phyloP scores from a whole-genome alignment of 2,888 invertebrate genomes.

The Apodemia mormo region DNA sequence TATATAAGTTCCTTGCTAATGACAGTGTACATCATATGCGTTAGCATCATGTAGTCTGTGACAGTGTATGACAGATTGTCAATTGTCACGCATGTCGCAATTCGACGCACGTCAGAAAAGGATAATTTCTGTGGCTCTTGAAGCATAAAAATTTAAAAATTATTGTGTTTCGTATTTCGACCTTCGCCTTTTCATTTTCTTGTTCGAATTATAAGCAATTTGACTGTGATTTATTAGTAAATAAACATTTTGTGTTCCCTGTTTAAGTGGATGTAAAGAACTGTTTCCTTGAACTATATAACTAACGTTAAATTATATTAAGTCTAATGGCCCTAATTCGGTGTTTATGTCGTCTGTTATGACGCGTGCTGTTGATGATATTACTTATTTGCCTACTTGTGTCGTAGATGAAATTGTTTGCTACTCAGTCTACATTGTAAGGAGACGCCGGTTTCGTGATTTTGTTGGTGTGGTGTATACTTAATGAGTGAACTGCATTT shows the following conservation, averaged over 20 bases:
- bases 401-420: constrained; percentile 31
- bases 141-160: constrained; percentile 40
- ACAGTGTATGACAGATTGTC: neutral
- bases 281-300: constrained; percentile 20
- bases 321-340: constrained; percentile 34
- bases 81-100: constrained; percentile 33
- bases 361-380: constrained; percentile 25
- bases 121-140: constrained; percentile 38
- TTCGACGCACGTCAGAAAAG: constrained; percentile 33
- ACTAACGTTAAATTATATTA: constrained; percentile 35
- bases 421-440: constrained; percentile 37
- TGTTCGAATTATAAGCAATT: constrained; percentile 31
- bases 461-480: constrained; percentile 28
- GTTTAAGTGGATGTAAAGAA: constrained; percentile 20
- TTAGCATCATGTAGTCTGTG: too few relatives aligned
- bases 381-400: constrained; percentile 27
- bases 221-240: constrained; percentile 22
- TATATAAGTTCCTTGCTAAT: too few relatives aligned
- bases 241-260: constrained; percentile 19
- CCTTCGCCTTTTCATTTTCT: constrained; percentile 25
- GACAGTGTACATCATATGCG: too few relatives aligned
- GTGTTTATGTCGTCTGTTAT: constrained; percentile 34
- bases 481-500: constrained; percentile 36
- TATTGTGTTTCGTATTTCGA: constrained; percentile 33
- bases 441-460: constrained; percentile 35